Base-by-base conservation (phyloP, 2,888 invertebrate species). In the Drosophila mettleri region DNA sequence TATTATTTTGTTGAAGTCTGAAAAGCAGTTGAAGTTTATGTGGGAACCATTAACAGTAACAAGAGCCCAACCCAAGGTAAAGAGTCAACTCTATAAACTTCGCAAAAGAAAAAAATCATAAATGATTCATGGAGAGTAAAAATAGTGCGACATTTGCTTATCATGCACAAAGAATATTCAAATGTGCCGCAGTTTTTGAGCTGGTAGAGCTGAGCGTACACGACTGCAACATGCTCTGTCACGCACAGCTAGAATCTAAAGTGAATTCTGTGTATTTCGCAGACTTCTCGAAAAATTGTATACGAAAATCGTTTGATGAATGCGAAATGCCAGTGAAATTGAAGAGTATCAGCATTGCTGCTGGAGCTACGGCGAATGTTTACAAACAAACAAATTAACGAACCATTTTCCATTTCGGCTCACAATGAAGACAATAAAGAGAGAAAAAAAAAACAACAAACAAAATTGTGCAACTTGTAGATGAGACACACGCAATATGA, bases 321-420 rank as follows among this genome's bases (percentile, higher is more conserved):
- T 20, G 36, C 29, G 20, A 54, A 36, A 54, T 16, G 6, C 10
- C 48, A 29, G 34, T n/a, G 3, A 29, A 45, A 34, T 16, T 27
- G 22, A 22, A 43, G 34, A 55, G 14, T 45, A 39, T 41, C 16
- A 18, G 29, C 16, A 46, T 46, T 24, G 43, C 43, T n/a, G 22
- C 7, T 12, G 12, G 12, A 62, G 55, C 55, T 53, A 20, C 31
- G 36, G 60, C 57, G 68, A 69, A 52, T 78, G 78, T 75, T 75
- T 68, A 78, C 69, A 73, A 75, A 64, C 78, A 78, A 78, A 68
- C 60, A 78, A 73, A 78, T 78, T 61, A 46, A 8, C 48, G 46
- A 57, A 58, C 20, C 39, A 41, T 52, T 63, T 27, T 43, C 34
- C 22, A 55, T 41, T 57, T 38, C 33, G 38, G 34, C 41, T 48